Base-by-base conservation (phyloP, 2,888 invertebrate genomes). In the Thereva nobilitata region DNA sequence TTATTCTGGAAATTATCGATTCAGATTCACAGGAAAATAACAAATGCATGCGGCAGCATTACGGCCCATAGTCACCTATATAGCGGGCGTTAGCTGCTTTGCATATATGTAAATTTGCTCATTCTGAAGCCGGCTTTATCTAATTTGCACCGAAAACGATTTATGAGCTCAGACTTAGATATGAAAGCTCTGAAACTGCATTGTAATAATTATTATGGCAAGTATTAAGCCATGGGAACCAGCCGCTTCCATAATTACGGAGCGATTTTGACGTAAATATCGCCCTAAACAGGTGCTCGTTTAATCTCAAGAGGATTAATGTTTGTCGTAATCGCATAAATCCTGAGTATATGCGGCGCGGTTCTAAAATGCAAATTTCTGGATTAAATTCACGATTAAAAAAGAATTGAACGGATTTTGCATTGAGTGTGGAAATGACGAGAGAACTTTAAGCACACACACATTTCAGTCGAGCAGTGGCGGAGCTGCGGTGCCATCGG, bases 71-170 rank as follows among this genome's bases (percentile, higher is more conserved):
- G 23, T 23, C 23, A 23, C 23, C 23, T 23, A 23, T 23, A 23
- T 23, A 23, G 23, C 23, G 23, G 23, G 23, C 23, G 61, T 40
- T 61, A 61, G 50, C 61, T 40, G 49, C 49, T 61, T 61, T 61
- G 61, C 61, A 61, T 61, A 61, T 61, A 23, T 23, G 61, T 50
- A 61, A 61, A 61, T 61, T 61, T 61, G 47, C 61, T 61, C 50
- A 61, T 61, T 50, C 49, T 61, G 40, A 49, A 40, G 50, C 61
- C 41, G 50, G 50, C 49, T 61, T 61, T 61, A 61, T 61, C 61
- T 61, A 61, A 61, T 61, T 61, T 61, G 50, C 61, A 50, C 61
- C 61, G 61, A 50, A 61, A 61, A 61, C 61, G 61, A 61, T 61
- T 61, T 61, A 61, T 61, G 61, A 34, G 41, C n/a, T 40, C 61